Base-by-base conservation (phyloP, 2,888 invertebrate species). In the Torymus tubicola region DNA sequence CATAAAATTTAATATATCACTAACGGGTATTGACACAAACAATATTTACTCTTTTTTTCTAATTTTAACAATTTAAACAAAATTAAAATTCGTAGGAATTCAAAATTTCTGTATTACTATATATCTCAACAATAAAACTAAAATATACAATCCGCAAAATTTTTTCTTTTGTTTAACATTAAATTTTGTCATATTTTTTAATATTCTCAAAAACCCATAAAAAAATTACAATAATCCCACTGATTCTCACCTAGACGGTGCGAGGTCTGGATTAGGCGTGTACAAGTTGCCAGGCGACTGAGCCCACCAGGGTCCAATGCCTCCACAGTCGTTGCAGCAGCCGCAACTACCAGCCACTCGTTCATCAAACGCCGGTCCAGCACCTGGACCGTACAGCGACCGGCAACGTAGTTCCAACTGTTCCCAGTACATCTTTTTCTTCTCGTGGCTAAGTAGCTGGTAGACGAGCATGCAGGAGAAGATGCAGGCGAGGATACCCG, bases 381-480 rank as follows among this genome's bases (percentile, higher is more conserved):
- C 84, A 85, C 93, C 93, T 86, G 93, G 93, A 61, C 93, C 93
- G 86, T 96, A 96, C 79, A 97, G 90, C 0, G 96, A 96, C 82
- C 97, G 93, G 89, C 97, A 96, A 78, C 90, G 92, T 73, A 97
- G 91, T 89, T 97, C 97, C 90, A 97, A 88, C 91, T 97, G 97
- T 87, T 97, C 97, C 97, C 97, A 97, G 90, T 97, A 97, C 95
- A 96, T 97, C 91, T 97, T 97, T 92, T 97, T 97, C 83, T 96
- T 95, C 91, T 97, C 97, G 88, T 97, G 97, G 85, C 97, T 96
- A 73, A 96, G 92, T 82, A 97, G 92, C 90, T 97, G 97, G 89
- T 97, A 97, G 12, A 97, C 96, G 77, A 97, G 93, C 97, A 97
- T 97, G 88, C 96, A 96, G 84, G 97, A 96, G 90, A 97, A 97